Percentiles rank a stretch among this genome's conserved stretches.
These are phyloP conservation scores for Desoria tigrina DNA, from an alignment of 2,888 invertebrate genomes.

Conservation along the genomic window DNA sequence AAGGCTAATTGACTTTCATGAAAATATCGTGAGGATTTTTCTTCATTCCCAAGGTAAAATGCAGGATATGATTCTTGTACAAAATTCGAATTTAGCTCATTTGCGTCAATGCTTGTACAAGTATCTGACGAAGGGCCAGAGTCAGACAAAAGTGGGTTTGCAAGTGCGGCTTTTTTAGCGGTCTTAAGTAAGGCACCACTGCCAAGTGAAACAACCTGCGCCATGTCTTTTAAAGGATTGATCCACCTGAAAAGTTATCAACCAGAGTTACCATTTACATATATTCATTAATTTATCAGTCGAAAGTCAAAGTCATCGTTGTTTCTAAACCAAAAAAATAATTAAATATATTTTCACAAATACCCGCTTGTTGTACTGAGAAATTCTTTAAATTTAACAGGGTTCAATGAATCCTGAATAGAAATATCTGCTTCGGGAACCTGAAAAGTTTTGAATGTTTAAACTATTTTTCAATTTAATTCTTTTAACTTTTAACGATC, in stretches of 20 bases:
- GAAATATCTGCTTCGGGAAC: conserved; percentile 29
- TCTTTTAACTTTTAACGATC: no score
- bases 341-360: neutral
- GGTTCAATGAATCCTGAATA: conserved; percentile 30
- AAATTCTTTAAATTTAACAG: conserved; percentile 42
- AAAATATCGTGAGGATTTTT: conserved; percentile 31
- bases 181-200: neutral
- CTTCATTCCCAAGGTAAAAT: conserved; percentile 36
- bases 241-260: conserved; percentile 24
- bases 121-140: no score
- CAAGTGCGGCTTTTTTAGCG: neutral
- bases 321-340: no score
- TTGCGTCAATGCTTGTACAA: neutral
- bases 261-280: neutral
- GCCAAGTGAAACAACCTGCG: neutral
- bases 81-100: conserved; percentile 29
- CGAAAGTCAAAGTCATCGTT: no score
- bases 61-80: conserved; percentile 39
- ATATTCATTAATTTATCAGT: no score
- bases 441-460: no score
- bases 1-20: conserved; percentile 38
- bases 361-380: conserved; percentile 43
- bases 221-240: conserved; percentile 38
- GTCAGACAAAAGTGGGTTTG: neutral
- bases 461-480: no score